Evolutionary conservation across 2,797 vertebrate species (phyloP).

Genomic region (Acanthurus leucopareius): DNA sequence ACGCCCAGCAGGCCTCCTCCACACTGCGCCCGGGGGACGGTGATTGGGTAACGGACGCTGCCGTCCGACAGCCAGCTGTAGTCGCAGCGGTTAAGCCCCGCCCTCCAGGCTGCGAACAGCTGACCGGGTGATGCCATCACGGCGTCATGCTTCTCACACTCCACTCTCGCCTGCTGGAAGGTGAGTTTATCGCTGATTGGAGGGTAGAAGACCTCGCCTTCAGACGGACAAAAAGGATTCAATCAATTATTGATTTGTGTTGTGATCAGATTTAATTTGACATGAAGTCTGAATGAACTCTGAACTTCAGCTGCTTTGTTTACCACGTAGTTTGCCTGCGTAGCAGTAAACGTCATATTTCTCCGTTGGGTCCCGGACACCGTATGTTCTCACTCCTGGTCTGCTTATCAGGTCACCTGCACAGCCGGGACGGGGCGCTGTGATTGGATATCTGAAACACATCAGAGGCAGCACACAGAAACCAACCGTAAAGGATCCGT

Average conservation of each 20-base stretch:
- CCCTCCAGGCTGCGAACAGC: constrained; percentile 92
- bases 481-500: neutral
- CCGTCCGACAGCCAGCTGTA: constrained; percentile 94
- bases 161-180: constrained; percentile 85
- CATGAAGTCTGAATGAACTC: too few species aligned
- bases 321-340: constrained; percentile 90
- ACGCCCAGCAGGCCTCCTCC: constrained; percentile 94
- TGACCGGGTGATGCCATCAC: constrained; percentile 91
- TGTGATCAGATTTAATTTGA: neutral
- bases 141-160: constrained; percentile 78
- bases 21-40: constrained; percentile 90
- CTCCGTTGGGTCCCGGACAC: constrained; percentile 87
- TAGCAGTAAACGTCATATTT: constrained; percentile 95
- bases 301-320: constrained; percentile 37
- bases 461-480: neutral
- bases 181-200: constrained; percentile 82
- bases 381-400: constrained; percentile 92
- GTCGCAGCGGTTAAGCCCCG: constrained; percentile 92
- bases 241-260: neutral
- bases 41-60: constrained; percentile 94
- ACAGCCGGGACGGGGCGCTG: constrained; percentile 89
- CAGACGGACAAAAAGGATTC: neutral
- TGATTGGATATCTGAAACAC: constrained; percentile 91
- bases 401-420: constrained; percentile 88
- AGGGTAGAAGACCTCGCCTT: constrained; percentile 91